Base-by-base conservation (phyloP, 1,140 invertebrate species). In the Pseudomyrmex dendroicus region DNA sequence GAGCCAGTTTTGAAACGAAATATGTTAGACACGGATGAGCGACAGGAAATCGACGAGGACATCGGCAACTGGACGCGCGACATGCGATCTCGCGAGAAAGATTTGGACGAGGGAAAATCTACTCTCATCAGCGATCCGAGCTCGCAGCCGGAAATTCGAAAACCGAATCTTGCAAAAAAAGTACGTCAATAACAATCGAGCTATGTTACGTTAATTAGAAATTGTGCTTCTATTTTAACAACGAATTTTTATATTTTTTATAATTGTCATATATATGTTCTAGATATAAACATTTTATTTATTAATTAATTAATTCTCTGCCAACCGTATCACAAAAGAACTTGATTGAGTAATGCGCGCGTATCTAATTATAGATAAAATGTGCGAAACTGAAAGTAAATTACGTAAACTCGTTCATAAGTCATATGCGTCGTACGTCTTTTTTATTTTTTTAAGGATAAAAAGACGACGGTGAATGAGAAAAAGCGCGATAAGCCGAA, bases 51-150 rank as follows among this genome's bases (percentile, higher is more conserved):
- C 83, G 89, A 93, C 74, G 85, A 89, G 9, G 95, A 95, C 82
- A 89, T 95, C 2, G 66, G 94, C 84, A 85, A 93, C 48, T 95
- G 95, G 95, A 93, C 91, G 12, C 54, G 89, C 17, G 91, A 94
- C 70, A 95, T 96, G 74, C 93, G 94, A 77, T 83, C 84, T 2
- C 93, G 92, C 17, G 95, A 95, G 15, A 92, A 85, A 57, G 89
- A 92, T 22, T 84, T 95, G 0, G 83, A 83, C 12, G 91, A 92
- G 50, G 90, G 93, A 15, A 89, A 90, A 76, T n/a, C 15, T 17
- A 66, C 64, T 13, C 15, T 83, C 13, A 59, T 46, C 46, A 67
- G 77, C n/a, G 82, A 89, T 67, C 1, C 61, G 70, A 7, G 17
- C 22, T 22, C 35, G 2, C 64, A 85, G 2, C 93, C 92, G 57